Evolutionary conservation across 1,140 invertebrate species (phyloP), one percentile per base, ranked within the genome.

Genomic region (Spodoptera litura): DNA sequence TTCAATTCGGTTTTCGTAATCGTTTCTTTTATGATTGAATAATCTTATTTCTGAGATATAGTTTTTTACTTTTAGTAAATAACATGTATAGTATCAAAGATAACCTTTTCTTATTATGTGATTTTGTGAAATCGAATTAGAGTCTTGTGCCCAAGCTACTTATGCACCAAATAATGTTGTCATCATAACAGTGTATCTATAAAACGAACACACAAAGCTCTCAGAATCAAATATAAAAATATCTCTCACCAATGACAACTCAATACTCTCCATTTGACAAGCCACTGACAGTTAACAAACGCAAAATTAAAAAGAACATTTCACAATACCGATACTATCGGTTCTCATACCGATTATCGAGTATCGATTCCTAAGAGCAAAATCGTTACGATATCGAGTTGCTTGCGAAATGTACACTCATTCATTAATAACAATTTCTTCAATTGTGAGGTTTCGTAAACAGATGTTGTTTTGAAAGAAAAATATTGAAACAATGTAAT

Each of bases 351-450:
- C 64, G 64, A 68, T 51, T 68, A 52, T 68, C 64, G 64, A 68
- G 64, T 52, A 68, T 68, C 64, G 44, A 68, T 68, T 68, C 64
- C 61, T 51, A 27, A 66, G 13, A 49, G 20, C 49, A 68, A 10
- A 51, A 51, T 68, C 20, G 64, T 68, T 68, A 68, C 64, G 64
- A 68, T 68, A 68, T 8, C 61, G 35, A 15, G 58, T 56, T 6
- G n/a, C 31, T 64, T 68, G 49, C 9, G 64, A 51, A 68, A 68
- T 68, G 25, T 64, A 44, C 31, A 44, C 10, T 68, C 44, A 68
- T 68, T 68, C 64, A 68, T 68, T 68, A 68, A 68, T 68, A 68
- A 68, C 44, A 51, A 68, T 68, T 51, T 68, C 64, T 68, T 68
- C 44, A 25, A 51, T 68, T 68, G 64, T 68, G 10, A 10, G 15